Percentiles rank a stretch among this genome's conserved stretches.
phyloP scores from a whole-genome alignment of 2,113 vertebrate species.

The Lamprotornis superbus region DNA sequence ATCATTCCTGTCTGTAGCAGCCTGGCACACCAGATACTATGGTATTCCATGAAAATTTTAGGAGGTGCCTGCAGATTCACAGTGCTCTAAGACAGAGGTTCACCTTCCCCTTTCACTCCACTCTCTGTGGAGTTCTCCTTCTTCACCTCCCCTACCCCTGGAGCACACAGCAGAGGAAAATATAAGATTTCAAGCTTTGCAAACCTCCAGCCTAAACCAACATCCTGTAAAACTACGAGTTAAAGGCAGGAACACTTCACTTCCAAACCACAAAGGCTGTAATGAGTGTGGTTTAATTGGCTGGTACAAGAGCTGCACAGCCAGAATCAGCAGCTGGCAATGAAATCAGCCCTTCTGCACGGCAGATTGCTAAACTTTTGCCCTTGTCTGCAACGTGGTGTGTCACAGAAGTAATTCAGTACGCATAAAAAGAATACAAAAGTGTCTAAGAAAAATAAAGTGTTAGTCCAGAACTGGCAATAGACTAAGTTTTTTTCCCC shows the following conservation, averaged over 20 bases:
- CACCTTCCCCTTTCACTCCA: not conserved
- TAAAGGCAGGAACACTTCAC: constrained; percentile 52
- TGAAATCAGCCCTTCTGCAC: constrained; percentile 36
- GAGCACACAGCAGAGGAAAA: constrained; percentile 11
- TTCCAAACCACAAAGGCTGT: constrained; percentile 61
- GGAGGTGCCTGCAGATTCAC: not conserved
- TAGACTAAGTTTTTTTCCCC: not conserved
- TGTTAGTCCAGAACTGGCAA: not conserved
- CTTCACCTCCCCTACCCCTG: not conserved
- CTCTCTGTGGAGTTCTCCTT: not conserved
- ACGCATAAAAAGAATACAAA: not conserved
- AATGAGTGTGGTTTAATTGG: constrained; percentile 50
- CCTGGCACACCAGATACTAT: not conserved
- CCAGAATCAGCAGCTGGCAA: constrained; percentile 44
- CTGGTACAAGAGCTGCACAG: constrained; percentile 37
- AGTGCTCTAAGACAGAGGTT: not conserved
- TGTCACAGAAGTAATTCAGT: not conserved
- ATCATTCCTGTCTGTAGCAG: not conserved
- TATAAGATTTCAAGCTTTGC: constrained; percentile 15
- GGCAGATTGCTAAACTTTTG: constrained; percentile 44
- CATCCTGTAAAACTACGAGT: constrained; percentile 50
- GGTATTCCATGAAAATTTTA: not conserved
- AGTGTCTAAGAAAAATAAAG: not conserved
- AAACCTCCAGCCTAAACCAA: constrained; percentile 56
- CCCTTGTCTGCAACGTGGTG: constrained; percentile 3